Base-by-base conservation (phyloP, 2,797 vertebrate species). In the Merluccius polli region DNA sequence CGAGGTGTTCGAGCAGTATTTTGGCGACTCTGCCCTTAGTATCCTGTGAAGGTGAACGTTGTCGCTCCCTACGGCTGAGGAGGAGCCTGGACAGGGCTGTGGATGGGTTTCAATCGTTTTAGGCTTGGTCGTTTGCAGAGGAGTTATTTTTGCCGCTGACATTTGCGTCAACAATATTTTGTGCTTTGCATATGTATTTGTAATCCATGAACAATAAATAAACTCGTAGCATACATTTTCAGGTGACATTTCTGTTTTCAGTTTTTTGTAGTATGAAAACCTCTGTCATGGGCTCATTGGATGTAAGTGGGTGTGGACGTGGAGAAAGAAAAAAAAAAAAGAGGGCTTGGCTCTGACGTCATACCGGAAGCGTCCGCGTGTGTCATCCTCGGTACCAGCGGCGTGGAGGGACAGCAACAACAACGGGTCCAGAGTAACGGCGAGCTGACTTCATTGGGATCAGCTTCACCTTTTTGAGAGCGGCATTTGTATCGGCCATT, bases 1-100 rank as follows among this genome's bases (percentile, higher is more conserved):
- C 3, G 88, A 94, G 18, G 93, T 97, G 82, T 98, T 98, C 86
- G 91, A 92, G 86, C 93, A 97, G 78, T 98, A 97, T 92, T 99
- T 98, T 92, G 95, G 95, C 27, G 88, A 91, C 72, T 85, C 86
- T 82, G 84, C 84, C 27, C 29, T 84, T 4, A 44, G 48, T 10
- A 63, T 86, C 73, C 75, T 91, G 29, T 91, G 89, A 81, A 44
- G 73, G 6, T 73, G 48, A 65, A 27, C 10, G 11, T 12, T 27
- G 52, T 11, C 52, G 2, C 52, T 24, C 9, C 24, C 52, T 52
- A 48, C 44, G 18, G 15, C 44, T 48, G 2, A 3, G 18, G 44
- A 48, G 8, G 24, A 59, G 24, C 52, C 3, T 27, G 24, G 59
- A 6, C 24, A 59, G n/a, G 27, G n/a, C 27, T 27, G 59, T 27